Percentiles rank a stretch among this genome's conserved stretches.
phyloP scores from a whole-genome alignment of 1,140 invertebrate genomes.

The Myzus persicae region DNA sequence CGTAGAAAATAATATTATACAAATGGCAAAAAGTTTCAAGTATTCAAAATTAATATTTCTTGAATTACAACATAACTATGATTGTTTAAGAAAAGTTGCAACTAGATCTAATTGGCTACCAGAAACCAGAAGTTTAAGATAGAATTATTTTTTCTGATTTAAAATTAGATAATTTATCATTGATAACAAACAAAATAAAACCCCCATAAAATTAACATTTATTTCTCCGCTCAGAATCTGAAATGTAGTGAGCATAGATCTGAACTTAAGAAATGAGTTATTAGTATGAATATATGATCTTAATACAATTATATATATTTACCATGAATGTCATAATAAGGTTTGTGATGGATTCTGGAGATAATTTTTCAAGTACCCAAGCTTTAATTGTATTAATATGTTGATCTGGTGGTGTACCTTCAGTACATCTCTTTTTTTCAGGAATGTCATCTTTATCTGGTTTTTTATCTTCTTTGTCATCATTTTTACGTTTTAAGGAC shows the following conservation, averaged over 20 bases:
- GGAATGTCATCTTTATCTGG: slow-evolving; percentile 44
- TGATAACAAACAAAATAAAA: not conserved
- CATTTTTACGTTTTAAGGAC: slow-evolving; percentile 51
- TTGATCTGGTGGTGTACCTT: not conserved
- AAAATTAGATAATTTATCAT: not conserved
- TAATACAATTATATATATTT: slow-evolving; percentile 61
- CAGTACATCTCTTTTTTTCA: slow-evolving; percentile 54
- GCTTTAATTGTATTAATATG: slow-evolving; percentile 33
- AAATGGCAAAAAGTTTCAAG: no score
- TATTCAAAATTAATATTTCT: no score
- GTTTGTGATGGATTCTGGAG: slow-evolving; percentile 72
- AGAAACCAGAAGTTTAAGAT: not conserved
- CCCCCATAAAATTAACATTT: not conserved
- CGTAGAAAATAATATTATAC: no score
- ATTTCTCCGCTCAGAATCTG: not conserved
- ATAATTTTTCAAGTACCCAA: slow-evolving; percentile 47
- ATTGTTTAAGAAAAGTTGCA: no score
- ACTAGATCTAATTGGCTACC: not conserved
- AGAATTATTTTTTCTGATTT: not conserved
- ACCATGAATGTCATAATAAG: slow-evolving; percentile 77
- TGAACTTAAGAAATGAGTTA: no score
- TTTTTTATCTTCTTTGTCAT: slow-evolving; percentile 41
- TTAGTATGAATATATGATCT: not conserved
- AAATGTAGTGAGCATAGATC: not conserved
- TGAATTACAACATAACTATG: no score